Conservation (phyloP, 2,888 invertebrate species). For the Hermaeophaga mercurialis region DNA sequence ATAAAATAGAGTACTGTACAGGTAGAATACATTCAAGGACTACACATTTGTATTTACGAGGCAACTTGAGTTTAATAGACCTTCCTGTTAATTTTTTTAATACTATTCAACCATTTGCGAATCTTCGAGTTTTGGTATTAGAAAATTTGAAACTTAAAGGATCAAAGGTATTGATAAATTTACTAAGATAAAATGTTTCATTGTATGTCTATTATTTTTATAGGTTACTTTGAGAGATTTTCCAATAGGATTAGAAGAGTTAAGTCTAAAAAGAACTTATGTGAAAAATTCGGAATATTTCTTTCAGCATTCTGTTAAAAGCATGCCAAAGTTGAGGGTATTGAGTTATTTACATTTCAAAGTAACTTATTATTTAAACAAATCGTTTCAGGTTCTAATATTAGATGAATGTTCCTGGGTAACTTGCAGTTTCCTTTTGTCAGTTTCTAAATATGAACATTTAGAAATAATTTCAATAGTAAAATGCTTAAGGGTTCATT, state of each 20-base stretch:
- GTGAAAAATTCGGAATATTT: constrained; percentile 46
- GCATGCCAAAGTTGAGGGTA: constrained; percentile 44
- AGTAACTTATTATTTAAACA: constrained; percentile 16
- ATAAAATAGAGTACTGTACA: constrained; percentile 47
- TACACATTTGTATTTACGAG: constrained; percentile 36
- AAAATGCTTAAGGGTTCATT: constrained; percentile 67
- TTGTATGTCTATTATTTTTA: constrained; percentile 32
- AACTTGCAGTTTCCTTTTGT: constrained; percentile 72
- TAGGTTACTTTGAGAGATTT: constrained; percentile 70
- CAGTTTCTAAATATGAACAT: constrained; percentile 70
- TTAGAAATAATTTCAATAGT: constrained; percentile 68
- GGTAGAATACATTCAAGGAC: constrained; percentile 46
- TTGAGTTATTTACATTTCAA: neutral
- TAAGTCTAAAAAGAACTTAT: constrained; percentile 63
- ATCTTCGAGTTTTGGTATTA: constrained; percentile 50
- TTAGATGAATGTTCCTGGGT: constrained; percentile 78
- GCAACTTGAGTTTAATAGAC: constrained; percentile 32
- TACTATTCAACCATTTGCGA: constrained; percentile 31
- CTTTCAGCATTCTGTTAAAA: constrained; percentile 44
- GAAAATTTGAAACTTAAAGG: constrained; percentile 51
- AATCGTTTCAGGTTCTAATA: constrained; percentile 64
- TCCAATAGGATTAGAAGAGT: constrained; percentile 65
- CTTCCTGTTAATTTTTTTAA: constrained; percentile 35
- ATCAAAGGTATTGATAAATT: constrained; percentile 37
- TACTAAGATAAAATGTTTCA: constrained; percentile 1